Evolutionary conservation across 2,113 vertebrate species (phyloP), one percentile per base, ranked within the genome.

Genomic region (Leucopsar rothschildi): DNA sequence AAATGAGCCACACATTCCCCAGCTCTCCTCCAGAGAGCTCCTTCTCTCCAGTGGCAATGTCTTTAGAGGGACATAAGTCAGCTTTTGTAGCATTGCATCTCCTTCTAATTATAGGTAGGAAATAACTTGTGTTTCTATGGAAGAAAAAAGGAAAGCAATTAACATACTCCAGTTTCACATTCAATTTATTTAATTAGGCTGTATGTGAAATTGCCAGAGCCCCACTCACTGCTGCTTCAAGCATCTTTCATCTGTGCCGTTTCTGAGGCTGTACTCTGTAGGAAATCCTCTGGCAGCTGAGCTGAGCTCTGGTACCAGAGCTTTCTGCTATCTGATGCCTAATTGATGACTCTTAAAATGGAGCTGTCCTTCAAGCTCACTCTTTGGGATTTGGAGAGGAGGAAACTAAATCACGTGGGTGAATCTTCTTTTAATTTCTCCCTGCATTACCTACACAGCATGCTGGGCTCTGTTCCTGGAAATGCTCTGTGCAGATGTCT

Each of bases 201-300:
- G 72, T 45, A 42, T 42, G 53, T 57, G 86, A 72, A 90, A 79
- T 61, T 92, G 71, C 45, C 68, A 65, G 64, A 75, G 91, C 76
- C 53, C 22, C 31, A 7, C 42, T 90, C n/a, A 4, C 19, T 81
- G 75, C 69, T 88, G 49, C 77, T 71, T 75, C 66, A 40, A 88
- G 69, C 50, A 33, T 25, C 73, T 72, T 47, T 27, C 44, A 55
- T 63, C 77, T 88, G 90, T 53, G 89, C 76, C 90, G 72, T 13
- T 59, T n/a, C 44, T 37, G 83, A 17, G 63, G 50, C 33, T 40
- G 2, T 10, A 10, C 91, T 90, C 39, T 83, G 49, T 33, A 90
- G 66, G 71, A 90, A 92, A 75, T 57, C 76, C 83, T 91, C 72
- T 78, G 93, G 61, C 87, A 92, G 50, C 93, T 75, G 75, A 92